phyloP scores from a whole-genome alignment of 2,797 vertebrate genomes.

The Urophycis tenuis region DNA sequence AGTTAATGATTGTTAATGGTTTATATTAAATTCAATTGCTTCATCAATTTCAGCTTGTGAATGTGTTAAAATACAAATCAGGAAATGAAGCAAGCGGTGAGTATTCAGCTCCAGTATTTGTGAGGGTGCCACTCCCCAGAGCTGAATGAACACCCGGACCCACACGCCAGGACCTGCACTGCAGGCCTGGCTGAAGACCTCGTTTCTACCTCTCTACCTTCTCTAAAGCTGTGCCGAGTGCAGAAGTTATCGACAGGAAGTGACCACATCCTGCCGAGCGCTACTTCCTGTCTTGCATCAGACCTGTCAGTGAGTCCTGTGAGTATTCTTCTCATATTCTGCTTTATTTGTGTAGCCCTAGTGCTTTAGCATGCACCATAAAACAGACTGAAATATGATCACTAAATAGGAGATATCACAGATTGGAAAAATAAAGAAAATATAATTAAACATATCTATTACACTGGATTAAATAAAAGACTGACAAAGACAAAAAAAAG shows the following conservation, averaged over 20 bases:
- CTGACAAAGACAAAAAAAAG: background rate
- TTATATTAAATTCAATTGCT: background rate
- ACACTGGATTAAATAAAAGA: background rate
- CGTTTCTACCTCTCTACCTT: background rate
- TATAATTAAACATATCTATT: background rate
- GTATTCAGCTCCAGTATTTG: background rate
- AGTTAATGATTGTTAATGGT: background rate
- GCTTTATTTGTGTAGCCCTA: background rate
- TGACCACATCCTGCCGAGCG: slow-evolving; percentile 69
- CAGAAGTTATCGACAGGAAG: slow-evolving; percentile 69
- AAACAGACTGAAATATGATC: background rate
- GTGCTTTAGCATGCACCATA: background rate
- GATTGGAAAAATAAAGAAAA: too few species aligned
- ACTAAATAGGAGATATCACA: background rate
- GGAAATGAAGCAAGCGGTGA: background rate
- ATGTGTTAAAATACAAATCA: background rate
- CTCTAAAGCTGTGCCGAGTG: slow-evolving; percentile 22
- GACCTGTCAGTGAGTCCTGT: slow-evolving; percentile 41
- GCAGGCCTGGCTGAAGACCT: background rate
- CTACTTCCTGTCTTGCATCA: slow-evolving; percentile 63
- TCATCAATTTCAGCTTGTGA: background rate
- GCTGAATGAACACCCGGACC: background rate
- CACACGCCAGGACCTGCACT: background rate
- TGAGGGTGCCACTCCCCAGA: background rate
- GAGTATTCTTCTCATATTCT: background rate